Conservation (phyloP, 2,113 vertebrate species). For the Nesospiza acunhae region DNA sequence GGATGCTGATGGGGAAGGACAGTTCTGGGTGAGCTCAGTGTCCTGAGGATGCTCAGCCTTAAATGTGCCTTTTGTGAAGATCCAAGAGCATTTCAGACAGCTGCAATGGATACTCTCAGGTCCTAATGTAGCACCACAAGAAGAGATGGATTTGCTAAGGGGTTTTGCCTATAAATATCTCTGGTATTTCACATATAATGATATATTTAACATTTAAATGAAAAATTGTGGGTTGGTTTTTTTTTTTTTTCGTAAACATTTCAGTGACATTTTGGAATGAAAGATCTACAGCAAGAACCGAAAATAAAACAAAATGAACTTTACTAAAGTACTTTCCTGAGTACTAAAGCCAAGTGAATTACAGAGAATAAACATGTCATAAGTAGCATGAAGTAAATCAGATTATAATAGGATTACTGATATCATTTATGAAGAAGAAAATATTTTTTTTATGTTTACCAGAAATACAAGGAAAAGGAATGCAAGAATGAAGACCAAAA, state of each 20-base stretch:
- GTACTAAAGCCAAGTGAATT: constrained; percentile 29
- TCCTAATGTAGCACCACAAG: not conserved
- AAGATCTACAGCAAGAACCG: not conserved
- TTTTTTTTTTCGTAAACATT: not conserved
- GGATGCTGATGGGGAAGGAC: not conserved
- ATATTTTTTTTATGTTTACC: not conserved
- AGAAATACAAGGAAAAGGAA: not conserved
- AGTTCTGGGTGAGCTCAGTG: not conserved
- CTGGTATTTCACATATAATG: not conserved
- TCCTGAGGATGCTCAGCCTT: not conserved
- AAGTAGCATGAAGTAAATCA: constrained; percentile 27
- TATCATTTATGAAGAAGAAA: not conserved
- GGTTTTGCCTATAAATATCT: not conserved
- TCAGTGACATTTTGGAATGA: not conserved
- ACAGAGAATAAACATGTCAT: constrained; percentile 25
- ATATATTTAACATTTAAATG: not conserved
- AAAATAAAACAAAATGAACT: constrained; percentile 1
- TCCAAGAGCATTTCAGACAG: not conserved
- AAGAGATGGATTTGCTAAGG: not conserved
- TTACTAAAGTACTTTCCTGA: not conserved
- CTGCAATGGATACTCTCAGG: not conserved
- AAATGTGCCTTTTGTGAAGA: not conserved
- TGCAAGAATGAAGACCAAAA: not conserved
- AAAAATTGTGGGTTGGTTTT: not conserved
- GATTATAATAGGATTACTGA: constrained; percentile 40